Evolutionary conservation across 2,888 invertebrate genomes (phyloP).

Genomic region (Drosophila tanythrix): DNA sequence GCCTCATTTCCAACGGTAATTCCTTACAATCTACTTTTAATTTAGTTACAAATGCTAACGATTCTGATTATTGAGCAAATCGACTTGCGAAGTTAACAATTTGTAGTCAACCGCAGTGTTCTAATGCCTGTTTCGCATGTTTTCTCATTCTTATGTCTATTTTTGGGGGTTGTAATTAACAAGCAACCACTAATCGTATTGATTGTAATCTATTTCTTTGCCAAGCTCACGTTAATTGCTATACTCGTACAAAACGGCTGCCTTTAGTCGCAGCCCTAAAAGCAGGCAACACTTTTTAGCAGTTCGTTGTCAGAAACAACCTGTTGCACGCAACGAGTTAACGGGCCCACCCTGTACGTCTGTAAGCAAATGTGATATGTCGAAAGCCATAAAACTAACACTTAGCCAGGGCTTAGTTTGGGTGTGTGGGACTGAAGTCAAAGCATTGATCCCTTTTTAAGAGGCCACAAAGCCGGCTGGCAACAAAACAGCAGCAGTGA

Average conservation of each 20-base stretch:
- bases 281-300: constrained; percentile 34
- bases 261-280: constrained; percentile 28
- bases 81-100: background rate
- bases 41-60: background rate
- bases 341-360: constrained; percentile 7
- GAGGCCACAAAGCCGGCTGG: constrained; percentile 35
- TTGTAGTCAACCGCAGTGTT: background rate
- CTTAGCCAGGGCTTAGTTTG: constrained; percentile 34
- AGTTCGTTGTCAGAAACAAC: constrained; percentile 16
- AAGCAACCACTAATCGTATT: background rate
- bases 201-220: background rate
- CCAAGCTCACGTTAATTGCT: background rate
- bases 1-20: background rate
- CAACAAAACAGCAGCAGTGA: constrained; percentile 26
- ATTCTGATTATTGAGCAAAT: background rate
- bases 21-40: background rate
- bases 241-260: background rate
- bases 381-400: constrained; percentile 47
- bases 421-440: background rate
- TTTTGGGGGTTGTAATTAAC: background rate
- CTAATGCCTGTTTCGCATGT: background rate
- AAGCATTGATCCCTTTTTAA: constrained; percentile 39
- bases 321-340: constrained; percentile 35
- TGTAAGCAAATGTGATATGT: constrained; percentile 18
- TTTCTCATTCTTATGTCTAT: background rate